Evolutionary conservation across 1,140 invertebrate genomes (phyloP), one percentile per base, ranked within the genome.

Genomic region (Diploscapter pachys): DNA sequence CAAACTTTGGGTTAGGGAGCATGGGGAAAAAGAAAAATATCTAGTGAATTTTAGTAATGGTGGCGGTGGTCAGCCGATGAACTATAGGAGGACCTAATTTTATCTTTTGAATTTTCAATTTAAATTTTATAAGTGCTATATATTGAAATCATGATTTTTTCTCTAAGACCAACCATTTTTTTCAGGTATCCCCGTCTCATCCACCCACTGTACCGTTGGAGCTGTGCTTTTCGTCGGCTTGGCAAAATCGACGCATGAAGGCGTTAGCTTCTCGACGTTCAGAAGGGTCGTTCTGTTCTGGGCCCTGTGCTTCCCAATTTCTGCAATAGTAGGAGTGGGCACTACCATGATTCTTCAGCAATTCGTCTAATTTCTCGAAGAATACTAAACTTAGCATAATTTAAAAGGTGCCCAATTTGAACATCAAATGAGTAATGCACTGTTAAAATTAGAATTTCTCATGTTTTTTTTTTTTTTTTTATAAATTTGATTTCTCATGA

Each of bases 191-290:
- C 95, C 95, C 11, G 93, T 98, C 79, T 95, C 93, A 76, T 97
- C 94, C 4, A 98, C 96, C 2, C 95, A 98, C 86, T 98, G 96
- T 86, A 97, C 98, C 89, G 95, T 98, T 3, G 78, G 78, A 52
- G 76, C 75, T 54, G 72, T 79, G 2, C 52, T 79, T 2, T 79
- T 78, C 54, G 78, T 79, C 13, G 78, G 78, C 51, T 66, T 72
- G 71, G 59, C 66, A 6, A 76, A 76, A 55, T 76, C 75, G 49
- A 76, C 75, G 6, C 54, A 52, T 51, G 72, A 76, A 69, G 31
- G 95, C 93, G 85, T 89, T 13, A 73, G 63, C n/a, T 77, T 63
- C 13, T 9, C 5, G 52, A 67, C 64, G 62, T 76, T 88, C 83
- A 77, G 93, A 79, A 96, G 96, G 85, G 97, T 98, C 81, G 91